Base-by-base conservation (phyloP, 2,888 invertebrate genomes). In the Polymixis lichenea region DNA sequence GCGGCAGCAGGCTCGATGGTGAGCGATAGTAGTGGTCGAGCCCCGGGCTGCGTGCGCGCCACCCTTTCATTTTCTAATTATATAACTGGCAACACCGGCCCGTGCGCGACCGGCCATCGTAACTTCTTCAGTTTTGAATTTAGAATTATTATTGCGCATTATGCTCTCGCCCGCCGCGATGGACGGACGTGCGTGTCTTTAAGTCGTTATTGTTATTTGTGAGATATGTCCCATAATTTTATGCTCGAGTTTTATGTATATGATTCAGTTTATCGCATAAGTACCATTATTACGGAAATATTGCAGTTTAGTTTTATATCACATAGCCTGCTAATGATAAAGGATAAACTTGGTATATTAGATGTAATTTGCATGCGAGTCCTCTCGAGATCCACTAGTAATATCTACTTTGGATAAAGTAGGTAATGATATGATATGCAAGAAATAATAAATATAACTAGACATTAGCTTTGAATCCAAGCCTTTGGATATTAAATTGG, bases 41-140 rank as follows among this genome's bases (percentile, higher is more conserved):
- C 95, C 95, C 89, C 93, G 88, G 95, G 95, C 95, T 91, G 94
- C 94, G 94, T 95, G 93, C 92, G 95, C 95, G 95, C 95, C 95
- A 95, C 95, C 95, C 95, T 95, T 94, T 95, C 95, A 95, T 96
- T 95, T 95, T 96, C 95, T 95, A 95, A 96, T 95, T 96, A 95
- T 95, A 95, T 92, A 95, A 95, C 95, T 93, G 94, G 95, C 94
- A 95, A 95, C 94, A 93, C 94, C 91, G 95, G 94, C 95, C 95
- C 95, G 95, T 95, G 95, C 95, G 94, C 95, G 94, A 95, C 95
- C 91, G 92, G 89, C 89, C 88, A 85, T 89, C 87, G 87, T 92
- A 93, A 94, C 94, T 94, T 93, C 94, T 94, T 89, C 93, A 94
- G 92, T 93, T 95, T 94, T 93, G 92, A 93, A 93, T 94, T 94